A percentile compares a stretch with the other conserved stretches of the same genome.
Conservation (phyloP, 2,888 invertebrate genomes). For the Stramonita haemastoma region DNA sequence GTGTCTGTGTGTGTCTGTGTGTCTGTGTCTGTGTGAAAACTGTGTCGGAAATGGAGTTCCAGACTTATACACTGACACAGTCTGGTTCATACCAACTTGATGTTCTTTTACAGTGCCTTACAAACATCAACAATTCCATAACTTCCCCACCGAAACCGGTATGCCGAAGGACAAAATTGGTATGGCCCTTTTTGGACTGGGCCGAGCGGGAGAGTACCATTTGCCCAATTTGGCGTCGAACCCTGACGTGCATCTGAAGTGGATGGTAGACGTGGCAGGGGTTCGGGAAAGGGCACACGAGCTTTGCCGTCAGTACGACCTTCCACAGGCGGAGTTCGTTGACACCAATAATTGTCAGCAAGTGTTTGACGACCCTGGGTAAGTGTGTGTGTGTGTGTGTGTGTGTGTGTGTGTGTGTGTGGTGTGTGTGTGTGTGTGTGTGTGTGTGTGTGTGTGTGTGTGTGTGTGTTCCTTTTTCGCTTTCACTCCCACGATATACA, state of each 20-base stretch:
- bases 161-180: conserved; percentile 26
- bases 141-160: too few relatives aligned
- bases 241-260: conserved; percentile 29
- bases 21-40: not conserved
- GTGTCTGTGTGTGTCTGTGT: not conserved
- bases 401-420: not conserved
- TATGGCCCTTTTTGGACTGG: conserved; percentile 28
- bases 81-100: too few relatives aligned
- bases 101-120: too few relatives aligned
- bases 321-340: not conserved
- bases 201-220: conserved; percentile 19
- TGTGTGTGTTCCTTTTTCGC: not conserved
- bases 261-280: conserved; percentile 27
- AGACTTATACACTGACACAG: too few relatives aligned
- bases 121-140: too few relatives aligned
- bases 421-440: not conserved
- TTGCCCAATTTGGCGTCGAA: conserved; percentile 23
- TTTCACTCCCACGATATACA: not conserved
- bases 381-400: not conserved
- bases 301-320: not conserved
- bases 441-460: not conserved
- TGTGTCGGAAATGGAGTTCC: too few relatives aligned
- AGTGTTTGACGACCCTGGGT: conserved; percentile 29
- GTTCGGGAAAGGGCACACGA: not conserved
- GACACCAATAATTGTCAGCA: conserved; percentile 13